Percentiles rank a stretch among this genome's conserved stretches.
These are phyloP conservation scores for Aphidius ervi DNA, from an alignment of 1,140 invertebrate species.

Conservation along the genomic window DNA sequence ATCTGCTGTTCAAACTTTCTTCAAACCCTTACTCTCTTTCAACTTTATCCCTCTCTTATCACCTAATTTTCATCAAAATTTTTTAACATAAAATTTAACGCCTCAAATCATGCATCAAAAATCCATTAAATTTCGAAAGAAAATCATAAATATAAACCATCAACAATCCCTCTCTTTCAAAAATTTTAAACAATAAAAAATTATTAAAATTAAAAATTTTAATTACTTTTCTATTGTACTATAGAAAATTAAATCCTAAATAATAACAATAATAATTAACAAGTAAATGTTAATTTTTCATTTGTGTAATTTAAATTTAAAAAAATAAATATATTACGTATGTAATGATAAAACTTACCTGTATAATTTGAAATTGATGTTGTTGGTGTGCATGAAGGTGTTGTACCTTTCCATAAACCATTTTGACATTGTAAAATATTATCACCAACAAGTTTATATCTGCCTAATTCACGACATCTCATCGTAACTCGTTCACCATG, in stretches of 20 bases:
- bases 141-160: too few relatives aligned
- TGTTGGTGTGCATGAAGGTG: slow-evolving; percentile 76
- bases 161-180: too few relatives aligned
- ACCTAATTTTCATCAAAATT: not conserved
- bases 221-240: too few relatives aligned
- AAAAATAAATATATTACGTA: too few relatives aligned
- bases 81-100: not conserved
- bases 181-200: too few relatives aligned
- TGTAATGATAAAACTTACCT: slow-evolving; percentile 52
- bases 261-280: too few relatives aligned
- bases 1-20: slow-evolving; percentile 13
- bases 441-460: slow-evolving; percentile 75
- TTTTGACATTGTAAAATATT: slow-evolving; percentile 69
- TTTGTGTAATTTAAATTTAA: too few relatives aligned
- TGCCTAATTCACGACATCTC: slow-evolving; percentile 73
- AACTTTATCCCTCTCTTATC: not conserved
- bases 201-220: too few relatives aligned
- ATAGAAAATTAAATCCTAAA: too few relatives aligned
- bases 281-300: too few relatives aligned
- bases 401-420: slow-evolving; percentile 68
- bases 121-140: not conserved
- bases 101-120: not conserved
- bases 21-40: too few relatives aligned
- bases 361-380: slow-evolving; percentile 80
- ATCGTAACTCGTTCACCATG: slow-evolving; percentile 68